Conservation (phyloP, 2,888 invertebrate species). For the Diarsia mendica region DNA sequence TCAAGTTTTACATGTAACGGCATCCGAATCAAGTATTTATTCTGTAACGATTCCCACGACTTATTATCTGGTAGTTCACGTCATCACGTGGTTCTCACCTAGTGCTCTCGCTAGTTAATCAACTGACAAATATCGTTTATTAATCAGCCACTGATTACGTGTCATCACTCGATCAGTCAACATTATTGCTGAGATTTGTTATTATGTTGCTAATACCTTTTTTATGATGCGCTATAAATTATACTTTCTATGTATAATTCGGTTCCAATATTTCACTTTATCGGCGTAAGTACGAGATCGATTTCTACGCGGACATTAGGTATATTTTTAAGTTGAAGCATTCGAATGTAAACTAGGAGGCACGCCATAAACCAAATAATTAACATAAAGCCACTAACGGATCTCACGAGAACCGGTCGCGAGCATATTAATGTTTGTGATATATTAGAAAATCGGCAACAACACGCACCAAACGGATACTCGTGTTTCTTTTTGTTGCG, state of each 20-base stretch:
- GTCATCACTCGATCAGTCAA: slow-evolving; percentile 55
- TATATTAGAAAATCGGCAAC: slow-evolving; percentile 89
- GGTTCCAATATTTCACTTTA: slow-evolving; percentile 76
- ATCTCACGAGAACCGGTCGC: slow-evolving; percentile 88
- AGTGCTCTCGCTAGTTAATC: not conserved
- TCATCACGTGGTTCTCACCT: not conserved
- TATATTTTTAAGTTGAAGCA: slow-evolving; percentile 77
- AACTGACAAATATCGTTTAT: slow-evolving; percentile 12
- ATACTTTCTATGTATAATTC: slow-evolving; percentile 85
- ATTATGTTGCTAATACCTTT: slow-evolving; percentile 72
- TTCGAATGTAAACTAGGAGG: slow-evolving; percentile 87
- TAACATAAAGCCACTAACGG: slow-evolving; percentile 90
- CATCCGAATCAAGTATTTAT: slow-evolving; percentile 57
- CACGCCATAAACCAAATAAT: slow-evolving; percentile 85
- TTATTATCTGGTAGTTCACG: slow-evolving; percentile 22
- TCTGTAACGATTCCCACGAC: slow-evolving; percentile 62
- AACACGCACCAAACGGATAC: slow-evolving; percentile 71
- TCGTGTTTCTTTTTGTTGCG: slow-evolving; percentile 77
- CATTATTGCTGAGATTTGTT: slow-evolving; percentile 65
- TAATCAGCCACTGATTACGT: slow-evolving; percentile 8
- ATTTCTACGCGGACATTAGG: slow-evolving; percentile 67
- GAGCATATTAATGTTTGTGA: slow-evolving; percentile 87
- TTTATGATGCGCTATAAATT: slow-evolving; percentile 80
- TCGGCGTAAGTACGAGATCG: slow-evolving; percentile 70
- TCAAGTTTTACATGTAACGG: slow-evolving; percentile 79